Conservation (phyloP, 2,888 invertebrate species). For the Eledone cirrhosa region DNA sequence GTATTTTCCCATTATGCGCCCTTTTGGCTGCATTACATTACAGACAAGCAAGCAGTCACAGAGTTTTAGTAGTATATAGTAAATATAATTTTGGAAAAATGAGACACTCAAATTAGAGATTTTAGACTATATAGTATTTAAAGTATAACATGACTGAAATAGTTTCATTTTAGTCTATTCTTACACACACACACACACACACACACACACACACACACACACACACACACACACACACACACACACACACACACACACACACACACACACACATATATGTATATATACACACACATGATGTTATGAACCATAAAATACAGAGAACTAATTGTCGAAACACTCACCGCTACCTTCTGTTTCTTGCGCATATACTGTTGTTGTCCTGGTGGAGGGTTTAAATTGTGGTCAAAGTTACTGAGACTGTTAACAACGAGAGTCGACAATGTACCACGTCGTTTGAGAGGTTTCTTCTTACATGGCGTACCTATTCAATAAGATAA, state of each 20-base stretch:
- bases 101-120: no score
- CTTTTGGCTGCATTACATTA: no score
- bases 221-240: slow-evolving; percentile 16
- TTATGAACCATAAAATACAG: background rate
- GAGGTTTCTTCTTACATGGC: slow-evolving; percentile 5
- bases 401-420: slow-evolving; percentile 53
- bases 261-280: background rate
- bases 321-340: background rate
- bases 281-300: background rate
- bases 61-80: no score
- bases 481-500: background rate
- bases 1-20: no score
- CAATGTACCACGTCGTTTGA: slow-evolving; percentile 49
- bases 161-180: no score
- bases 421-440: slow-evolving; percentile 56
- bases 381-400: slow-evolving; percentile 39
- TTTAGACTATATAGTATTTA: no score
- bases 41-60: no score
- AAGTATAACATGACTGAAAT: no score
- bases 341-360: slow-evolving; percentile 8
- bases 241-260: slow-evolving; percentile 17
- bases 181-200: slow-evolving; percentile 20
- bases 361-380: slow-evolving; percentile 16
- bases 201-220: background rate
- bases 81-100: no score